Percentiles rank a stretch among this genome's conserved stretches.
Evolutionary conservation across 2,888 invertebrate genomes (phyloP).

Genomic region (Phytoseiulus persimilis): DNA sequence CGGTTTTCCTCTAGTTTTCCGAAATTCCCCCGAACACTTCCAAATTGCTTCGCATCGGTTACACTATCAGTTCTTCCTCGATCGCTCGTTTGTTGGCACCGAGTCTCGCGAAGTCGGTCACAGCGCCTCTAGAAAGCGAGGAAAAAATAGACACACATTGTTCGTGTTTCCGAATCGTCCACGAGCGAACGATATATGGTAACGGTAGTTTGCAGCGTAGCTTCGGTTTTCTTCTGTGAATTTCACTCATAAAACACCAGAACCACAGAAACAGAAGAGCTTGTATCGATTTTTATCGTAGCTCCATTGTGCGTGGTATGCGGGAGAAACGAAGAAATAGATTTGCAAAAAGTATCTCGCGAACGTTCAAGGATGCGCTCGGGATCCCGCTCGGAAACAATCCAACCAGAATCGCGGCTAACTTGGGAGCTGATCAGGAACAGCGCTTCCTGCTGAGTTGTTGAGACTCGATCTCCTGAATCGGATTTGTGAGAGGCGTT

Average conservation of each 20-base stretch:
- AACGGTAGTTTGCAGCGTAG: background rate
- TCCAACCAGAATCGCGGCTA: no score
- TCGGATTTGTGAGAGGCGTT: no score
- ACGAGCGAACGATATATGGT: background rate
- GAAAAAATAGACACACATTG: background rate
- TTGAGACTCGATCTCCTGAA: no score
- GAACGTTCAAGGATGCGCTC: background rate
- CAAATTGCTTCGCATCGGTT: background rate
- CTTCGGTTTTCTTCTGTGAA: background rate
- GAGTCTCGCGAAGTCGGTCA: background rate
- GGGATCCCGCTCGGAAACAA: background rate
- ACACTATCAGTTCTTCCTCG: background rate
- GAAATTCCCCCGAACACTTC: background rate
- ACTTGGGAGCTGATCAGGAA: background rate
- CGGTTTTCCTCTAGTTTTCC: background rate
- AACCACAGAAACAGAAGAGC: background rate
- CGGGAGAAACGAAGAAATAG: background rate
- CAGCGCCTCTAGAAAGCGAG: background rate
- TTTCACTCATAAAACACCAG: background rate
- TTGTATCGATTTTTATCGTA: background rate
- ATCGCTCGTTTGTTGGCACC: background rate
- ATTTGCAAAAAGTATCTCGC: background rate
- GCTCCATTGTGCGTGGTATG: background rate
- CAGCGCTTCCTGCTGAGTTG: no score
- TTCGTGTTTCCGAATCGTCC: background rate